Base-by-base conservation (phyloP, 2,797 vertebrate genomes). In the Chloroceryle amazona region DNA sequence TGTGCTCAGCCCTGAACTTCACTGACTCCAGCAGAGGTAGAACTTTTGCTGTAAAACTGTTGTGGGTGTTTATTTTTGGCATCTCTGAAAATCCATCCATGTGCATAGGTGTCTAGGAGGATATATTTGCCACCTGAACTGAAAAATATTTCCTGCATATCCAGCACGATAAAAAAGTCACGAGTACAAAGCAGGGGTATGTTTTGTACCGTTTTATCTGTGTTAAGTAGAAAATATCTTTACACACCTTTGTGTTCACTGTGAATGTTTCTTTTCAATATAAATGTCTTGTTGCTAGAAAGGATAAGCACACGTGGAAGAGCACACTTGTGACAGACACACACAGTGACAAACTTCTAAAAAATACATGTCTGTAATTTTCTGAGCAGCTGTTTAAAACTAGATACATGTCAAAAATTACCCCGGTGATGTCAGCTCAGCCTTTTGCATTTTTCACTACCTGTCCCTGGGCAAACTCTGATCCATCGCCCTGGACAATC, bases 381-480 rank as follows among this genome's bases (percentile, higher is more conserved):
- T 93, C 79, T 49, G 62, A 96, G 96, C 91, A 96, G 91, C 86
- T 96, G 92, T 81, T 97, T 94, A 96, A 97, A 97, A 92, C 66
- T n/a, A 93, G 92, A 91, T 95, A 89, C 73, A 57, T 96, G 84
- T 90, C 91, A 96, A 71, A 95, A 97, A 86, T 51, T 94, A 90
- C 93, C 91, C 61, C 25, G 6, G 61, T 37, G 42, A 96, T 92
- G 85, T 93, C 96, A 93, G 82, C 70, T 91, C 85, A 95, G 55
- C 75, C 60, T 93, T 96, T 89, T 97, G 97, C 94, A 97, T 97
- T 97, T 98, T 97, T 97, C 89, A 96, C 17, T 86, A 90, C 83
- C 55, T 90, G 75, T 97, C 95, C 96, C 93, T 57, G 73, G 80
- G 96, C 89, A 92, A 90, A 93, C 96, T 91, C 87, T 52, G 84